Evolutionary conservation across 2,113 vertebrate species (phyloP).

Genomic region (Genyomyrus donnyi): DNA sequence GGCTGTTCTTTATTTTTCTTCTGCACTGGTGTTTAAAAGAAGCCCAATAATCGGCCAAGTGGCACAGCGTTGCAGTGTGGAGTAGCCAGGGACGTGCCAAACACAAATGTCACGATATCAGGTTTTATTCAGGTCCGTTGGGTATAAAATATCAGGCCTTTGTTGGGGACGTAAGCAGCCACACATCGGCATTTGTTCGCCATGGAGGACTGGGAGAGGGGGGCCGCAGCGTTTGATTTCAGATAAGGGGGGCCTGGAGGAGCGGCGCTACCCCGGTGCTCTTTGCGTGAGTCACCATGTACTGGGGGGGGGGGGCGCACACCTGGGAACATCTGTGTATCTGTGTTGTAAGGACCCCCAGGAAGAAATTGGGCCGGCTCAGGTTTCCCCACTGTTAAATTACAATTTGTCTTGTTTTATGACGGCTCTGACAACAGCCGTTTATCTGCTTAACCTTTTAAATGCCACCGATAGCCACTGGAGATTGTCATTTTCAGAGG

Average conservation of each 20-base stretch:
- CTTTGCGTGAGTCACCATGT: constrained; percentile 51
- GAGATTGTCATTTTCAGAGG: constrained; percentile 21
- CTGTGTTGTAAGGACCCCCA: constrained; percentile 38
- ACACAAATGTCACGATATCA: constrained; percentile 48
- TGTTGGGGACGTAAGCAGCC: constrained; percentile 60
- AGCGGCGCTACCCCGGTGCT: constrained; percentile 49
- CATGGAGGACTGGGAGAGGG: constrained; percentile 55
- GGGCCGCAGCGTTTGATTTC: constrained; percentile 65
- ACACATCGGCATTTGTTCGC: constrained; percentile 61
- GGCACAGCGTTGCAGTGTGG: constrained; percentile 61
- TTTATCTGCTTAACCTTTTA: constrained; percentile 53
- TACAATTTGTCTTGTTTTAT: constrained; percentile 63
- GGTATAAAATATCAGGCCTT: constrained; percentile 67
- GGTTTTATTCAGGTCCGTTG: constrained; percentile 47
- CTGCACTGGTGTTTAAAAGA: constrained; percentile 21
- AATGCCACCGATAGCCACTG: constrained; percentile 34
- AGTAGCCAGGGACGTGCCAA: constrained; percentile 51
- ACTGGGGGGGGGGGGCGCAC: constrained; percentile 38
- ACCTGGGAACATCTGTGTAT: constrained; percentile 50
- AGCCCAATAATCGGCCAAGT: constrained; percentile 54
- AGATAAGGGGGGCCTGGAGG: constrained; percentile 62
- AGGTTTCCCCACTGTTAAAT: constrained; percentile 54
- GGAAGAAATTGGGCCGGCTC: constrained; percentile 37
- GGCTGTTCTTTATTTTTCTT: not conserved
- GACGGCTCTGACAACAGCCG: constrained; percentile 51